A percentile compares a stretch with the other conserved stretches of the same genome.
phyloP scores from a whole-genome alignment of 2,113 vertebrate genomes.

The Platycercus adscitus region DNA sequence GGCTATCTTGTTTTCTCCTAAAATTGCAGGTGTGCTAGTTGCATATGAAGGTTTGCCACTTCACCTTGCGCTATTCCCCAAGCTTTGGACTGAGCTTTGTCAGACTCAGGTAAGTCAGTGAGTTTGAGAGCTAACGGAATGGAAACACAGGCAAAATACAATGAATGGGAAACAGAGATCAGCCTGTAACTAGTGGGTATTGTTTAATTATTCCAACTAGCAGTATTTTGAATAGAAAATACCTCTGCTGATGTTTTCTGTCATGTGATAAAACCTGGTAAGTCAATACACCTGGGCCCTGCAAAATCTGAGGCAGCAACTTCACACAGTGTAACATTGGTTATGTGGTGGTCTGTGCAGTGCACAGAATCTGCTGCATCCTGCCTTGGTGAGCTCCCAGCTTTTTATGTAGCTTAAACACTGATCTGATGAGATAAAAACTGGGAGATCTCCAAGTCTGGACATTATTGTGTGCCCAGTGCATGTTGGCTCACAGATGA shows the following conservation, averaged over 20 bases:
- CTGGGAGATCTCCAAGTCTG: neutral
- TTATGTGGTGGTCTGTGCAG: accelerated
- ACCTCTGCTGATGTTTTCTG: neutral
- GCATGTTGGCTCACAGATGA: neutral
- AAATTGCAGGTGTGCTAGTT: slow-evolving; percentile 90
- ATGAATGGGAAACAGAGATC: neutral
- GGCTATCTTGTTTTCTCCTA: slow-evolving; percentile 44
- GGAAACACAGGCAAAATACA: neutral
- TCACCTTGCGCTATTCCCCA: slow-evolving; percentile 94
- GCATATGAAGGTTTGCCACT: slow-evolving; percentile 97
- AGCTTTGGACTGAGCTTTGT: slow-evolving; percentile 96
- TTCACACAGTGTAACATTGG: accelerated
- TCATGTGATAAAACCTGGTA: neutral
- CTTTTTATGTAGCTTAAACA: neutral
- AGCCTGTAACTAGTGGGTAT: neutral
- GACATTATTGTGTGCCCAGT: accelerated
- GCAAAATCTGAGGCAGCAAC: neutral
- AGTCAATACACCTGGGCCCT: too few relatives aligned
- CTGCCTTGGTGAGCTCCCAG: neutral
- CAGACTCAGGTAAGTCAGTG: slow-evolving; percentile 90
- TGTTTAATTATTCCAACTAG: neutral
- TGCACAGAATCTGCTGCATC: neutral
- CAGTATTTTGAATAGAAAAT: neutral
- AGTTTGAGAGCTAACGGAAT: neutral
- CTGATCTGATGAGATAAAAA: neutral